These are phyloP conservation scores for Dicycla oo DNA, from an alignment of 2,888 invertebrate genomes.

Conservation along the genomic window DNA sequence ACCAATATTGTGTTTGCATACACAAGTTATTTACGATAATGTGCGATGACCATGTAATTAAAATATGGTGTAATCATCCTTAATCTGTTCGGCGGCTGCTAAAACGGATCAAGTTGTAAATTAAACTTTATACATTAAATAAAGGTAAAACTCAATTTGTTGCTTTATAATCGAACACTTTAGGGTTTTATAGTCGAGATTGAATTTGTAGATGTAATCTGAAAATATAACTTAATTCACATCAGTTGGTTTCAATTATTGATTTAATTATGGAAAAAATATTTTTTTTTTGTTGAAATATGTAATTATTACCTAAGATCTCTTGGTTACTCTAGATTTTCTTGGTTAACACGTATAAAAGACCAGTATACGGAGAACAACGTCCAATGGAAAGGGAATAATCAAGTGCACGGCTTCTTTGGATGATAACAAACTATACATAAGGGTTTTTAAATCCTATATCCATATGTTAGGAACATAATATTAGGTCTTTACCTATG, in stretches of 20 bases:
- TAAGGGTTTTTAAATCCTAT: no score
- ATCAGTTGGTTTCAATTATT: not conserved
- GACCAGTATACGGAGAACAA: no score
- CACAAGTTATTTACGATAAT: slow-evolving; percentile 60
- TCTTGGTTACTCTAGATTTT: not conserved
- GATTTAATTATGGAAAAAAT: not conserved
- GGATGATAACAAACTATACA: no score
- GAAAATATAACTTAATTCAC: slow-evolving; percentile 9
- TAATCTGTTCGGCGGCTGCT: slow-evolving; percentile 55
- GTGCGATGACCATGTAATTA: slow-evolving; percentile 59
- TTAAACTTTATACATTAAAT: slow-evolving; percentile 41
- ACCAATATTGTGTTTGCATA: slow-evolving; percentile 55
- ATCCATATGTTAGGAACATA: no score
- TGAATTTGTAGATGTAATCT: slow-evolving; percentile 14
- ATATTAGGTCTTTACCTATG: no score
- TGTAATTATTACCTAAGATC: not conserved
- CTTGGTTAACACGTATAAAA: no score
- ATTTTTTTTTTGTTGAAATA: not conserved
- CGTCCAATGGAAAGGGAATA: no score
- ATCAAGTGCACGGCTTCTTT: no score
- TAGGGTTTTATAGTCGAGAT: slow-evolving; percentile 17
- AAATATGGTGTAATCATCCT: slow-evolving; percentile 56
- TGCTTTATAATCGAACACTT: slow-evolving; percentile 26
- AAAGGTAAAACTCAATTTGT: slow-evolving; percentile 39
- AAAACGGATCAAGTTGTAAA: slow-evolving; percentile 57